A percentile compares a stretch with the other conserved stretches of the same genome.
These are phyloP conservation scores for Phocoena sinus DNA, from an alignment of 2,113 vertebrate genomes.

Conservation along the genomic window DNA sequence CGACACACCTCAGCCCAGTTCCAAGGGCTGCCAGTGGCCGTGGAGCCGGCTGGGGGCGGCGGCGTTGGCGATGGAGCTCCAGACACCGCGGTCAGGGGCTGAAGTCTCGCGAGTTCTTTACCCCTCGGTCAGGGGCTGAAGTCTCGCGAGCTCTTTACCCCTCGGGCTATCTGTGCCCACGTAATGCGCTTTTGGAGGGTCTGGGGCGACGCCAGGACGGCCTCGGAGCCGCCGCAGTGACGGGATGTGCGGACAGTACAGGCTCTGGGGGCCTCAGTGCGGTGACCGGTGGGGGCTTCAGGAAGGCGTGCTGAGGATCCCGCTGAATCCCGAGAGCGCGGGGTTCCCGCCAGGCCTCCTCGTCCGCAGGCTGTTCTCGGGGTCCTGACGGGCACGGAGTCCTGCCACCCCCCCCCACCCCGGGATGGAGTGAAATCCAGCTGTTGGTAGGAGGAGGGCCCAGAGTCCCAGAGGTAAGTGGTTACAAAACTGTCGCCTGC, in stretches of 20 bases:
- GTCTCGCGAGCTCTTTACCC: background rate
- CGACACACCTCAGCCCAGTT: background rate
- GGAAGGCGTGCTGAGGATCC: background rate
- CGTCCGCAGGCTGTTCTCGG: background rate
- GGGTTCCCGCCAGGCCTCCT: background rate
- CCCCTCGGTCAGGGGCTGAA: background rate
- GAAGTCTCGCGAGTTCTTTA: background rate
- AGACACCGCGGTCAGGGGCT: background rate
- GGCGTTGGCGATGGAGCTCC: background rate
- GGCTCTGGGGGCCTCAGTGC: background rate
- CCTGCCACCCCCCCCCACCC: background rate
- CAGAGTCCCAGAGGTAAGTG: background rate
- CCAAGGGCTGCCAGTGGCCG: background rate
- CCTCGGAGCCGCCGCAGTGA: background rate
- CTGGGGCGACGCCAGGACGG: background rate
- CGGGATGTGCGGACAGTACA: background rate
- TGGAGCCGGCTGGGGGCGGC: background rate
- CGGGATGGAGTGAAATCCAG: background rate
- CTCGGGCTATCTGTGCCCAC: background rate
- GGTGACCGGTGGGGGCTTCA: background rate
- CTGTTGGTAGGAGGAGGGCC: background rate
- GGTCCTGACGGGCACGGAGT: background rate
- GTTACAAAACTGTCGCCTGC: background rate
- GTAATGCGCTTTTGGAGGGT: background rate
- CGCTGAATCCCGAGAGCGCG: background rate